Conservation (phyloP, 2,888 invertebrate species). For the Antitype chi region DNA sequence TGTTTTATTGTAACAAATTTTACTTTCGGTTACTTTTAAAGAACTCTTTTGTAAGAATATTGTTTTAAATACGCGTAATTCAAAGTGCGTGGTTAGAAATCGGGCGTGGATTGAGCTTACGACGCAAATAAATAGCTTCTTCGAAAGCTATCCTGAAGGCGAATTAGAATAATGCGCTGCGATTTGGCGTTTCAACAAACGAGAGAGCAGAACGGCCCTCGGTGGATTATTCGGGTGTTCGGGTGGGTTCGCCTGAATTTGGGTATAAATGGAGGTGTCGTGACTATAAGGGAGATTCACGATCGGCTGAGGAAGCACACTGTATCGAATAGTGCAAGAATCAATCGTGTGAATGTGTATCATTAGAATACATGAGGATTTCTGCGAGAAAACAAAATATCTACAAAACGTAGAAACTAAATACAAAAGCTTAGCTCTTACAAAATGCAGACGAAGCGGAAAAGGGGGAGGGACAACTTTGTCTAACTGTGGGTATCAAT, state of each 20-base stretch:
- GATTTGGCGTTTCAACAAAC: constrained; percentile 90
- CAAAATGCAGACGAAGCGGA: constrained; percentile 58
- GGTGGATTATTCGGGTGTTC: constrained; percentile 87
- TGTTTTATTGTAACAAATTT: constrained; percentile 51
- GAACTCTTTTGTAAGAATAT: constrained; percentile 54
- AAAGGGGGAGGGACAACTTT: constrained; percentile 44
- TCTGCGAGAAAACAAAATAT: constrained; percentile 51
- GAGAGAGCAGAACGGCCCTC: constrained; percentile 87
- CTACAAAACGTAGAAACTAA: constrained; percentile 47
- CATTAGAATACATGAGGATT: constrained; percentile 59
- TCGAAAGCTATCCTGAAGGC: constrained; percentile 88
- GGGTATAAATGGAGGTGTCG: constrained; percentile 87
- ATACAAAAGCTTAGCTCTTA: constrained; percentile 44
- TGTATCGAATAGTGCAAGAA: constrained; percentile 71
- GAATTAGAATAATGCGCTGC: constrained; percentile 90
- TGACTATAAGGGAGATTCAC: constrained; percentile 77
- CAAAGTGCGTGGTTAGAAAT: constrained; percentile 66
- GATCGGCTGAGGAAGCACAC: constrained; percentile 68
- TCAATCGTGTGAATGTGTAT: constrained; percentile 65
- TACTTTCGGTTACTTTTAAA: constrained; percentile 31
- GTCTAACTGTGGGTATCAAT: constrained; percentile 59
- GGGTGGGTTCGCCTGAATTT: constrained; percentile 85
- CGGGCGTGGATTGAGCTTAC: constrained; percentile 80
- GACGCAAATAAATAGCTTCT: constrained; percentile 88
- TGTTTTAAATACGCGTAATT: constrained; percentile 74